A percentile compares a stretch with the other conserved stretches of the same genome.
Evolutionary conservation across 2,888 invertebrate species (phyloP).

Genomic region (Caenorhabditis sp.): DNA sequence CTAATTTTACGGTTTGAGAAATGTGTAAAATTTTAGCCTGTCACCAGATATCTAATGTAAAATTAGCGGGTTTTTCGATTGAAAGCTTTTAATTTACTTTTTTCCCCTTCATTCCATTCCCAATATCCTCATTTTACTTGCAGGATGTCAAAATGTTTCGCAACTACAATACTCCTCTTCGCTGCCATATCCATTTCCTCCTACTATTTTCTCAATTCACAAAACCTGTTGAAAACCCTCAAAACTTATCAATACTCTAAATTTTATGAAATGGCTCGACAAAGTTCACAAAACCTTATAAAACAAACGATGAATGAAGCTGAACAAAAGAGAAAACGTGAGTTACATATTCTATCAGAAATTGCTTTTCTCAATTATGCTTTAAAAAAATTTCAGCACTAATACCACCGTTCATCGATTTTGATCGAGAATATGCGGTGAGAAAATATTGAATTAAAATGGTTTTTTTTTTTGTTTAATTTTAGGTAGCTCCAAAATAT

Average conservation of each 20-base stretch:
- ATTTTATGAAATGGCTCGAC: constrained; percentile 22
- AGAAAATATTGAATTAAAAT: constrained; percentile 1
- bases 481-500: constrained; percentile 43
- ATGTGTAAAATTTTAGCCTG: no score
- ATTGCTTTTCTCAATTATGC: constrained; percentile 9
- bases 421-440: constrained; percentile 70
- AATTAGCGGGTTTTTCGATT: no score
- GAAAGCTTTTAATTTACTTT: no score
- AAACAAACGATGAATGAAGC: neutral
- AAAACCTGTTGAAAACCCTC: constrained; percentile 11
- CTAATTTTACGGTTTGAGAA: no score
- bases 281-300: neutral
- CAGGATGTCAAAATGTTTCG: constrained; percentile 6
- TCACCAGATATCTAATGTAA: no score
- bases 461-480: neutral
- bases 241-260: constrained; percentile 15
- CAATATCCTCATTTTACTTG: no score
- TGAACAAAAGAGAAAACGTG: neutral
- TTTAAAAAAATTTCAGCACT: constrained; percentile 21
- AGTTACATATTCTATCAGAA: neutral
- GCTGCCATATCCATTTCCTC: constrained; percentile 16
- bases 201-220: constrained; percentile 19
- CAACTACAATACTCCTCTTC: neutral
- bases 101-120: no score
- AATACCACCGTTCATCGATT: constrained; percentile 36